Conservation (phyloP, 1,140 invertebrate species). For the Sycophaga agraensis region DNA sequence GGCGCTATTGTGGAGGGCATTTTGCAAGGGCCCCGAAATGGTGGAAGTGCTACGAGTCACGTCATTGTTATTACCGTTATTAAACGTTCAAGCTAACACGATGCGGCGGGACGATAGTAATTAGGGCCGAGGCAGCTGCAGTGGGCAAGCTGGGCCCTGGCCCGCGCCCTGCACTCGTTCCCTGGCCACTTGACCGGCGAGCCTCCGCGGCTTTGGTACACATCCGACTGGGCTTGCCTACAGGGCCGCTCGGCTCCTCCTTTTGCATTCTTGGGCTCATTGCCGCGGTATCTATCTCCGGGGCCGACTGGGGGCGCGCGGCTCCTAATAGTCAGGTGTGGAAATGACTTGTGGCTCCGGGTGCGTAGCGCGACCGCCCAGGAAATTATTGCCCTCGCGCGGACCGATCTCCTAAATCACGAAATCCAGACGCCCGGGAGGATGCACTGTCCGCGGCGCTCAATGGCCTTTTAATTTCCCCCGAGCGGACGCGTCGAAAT, state of each 20-base stretch:
- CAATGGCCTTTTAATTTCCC: constrained; percentile 44
- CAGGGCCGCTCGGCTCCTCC: neutral
- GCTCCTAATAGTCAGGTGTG: constrained; percentile 47
- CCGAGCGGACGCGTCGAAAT: constrained; percentile 10
- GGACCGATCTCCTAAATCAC: constrained; percentile 44
- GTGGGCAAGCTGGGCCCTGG: constrained; percentile 40
- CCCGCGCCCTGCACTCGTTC: too few relatives aligned
- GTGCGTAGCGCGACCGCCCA: constrained; percentile 43
- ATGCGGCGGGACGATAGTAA: constrained; percentile 22
- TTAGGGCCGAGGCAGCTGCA: constrained; percentile 16
- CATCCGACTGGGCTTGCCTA: too few relatives aligned
- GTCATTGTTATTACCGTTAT: constrained; percentile 46
- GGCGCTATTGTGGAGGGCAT: neutral
- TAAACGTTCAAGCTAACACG: constrained; percentile 35
- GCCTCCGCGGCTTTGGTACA: too few relatives aligned
- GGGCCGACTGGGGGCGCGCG: neutral
- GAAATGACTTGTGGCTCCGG: constrained; percentile 48
- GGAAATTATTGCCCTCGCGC: constrained; percentile 46
- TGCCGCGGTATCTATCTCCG: neutral
- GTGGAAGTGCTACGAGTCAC: constrained; percentile 40
- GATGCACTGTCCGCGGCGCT: constrained; percentile 31
- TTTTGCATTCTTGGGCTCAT: too few relatives aligned
- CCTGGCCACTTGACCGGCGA: constrained; percentile 22
- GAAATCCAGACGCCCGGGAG: constrained; percentile 30
- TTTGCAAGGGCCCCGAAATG: constrained; percentile 3